Evolutionary conservation across 2,113 vertebrate species (phyloP).

Genomic region (pig (Sus scrofa)): DNA sequence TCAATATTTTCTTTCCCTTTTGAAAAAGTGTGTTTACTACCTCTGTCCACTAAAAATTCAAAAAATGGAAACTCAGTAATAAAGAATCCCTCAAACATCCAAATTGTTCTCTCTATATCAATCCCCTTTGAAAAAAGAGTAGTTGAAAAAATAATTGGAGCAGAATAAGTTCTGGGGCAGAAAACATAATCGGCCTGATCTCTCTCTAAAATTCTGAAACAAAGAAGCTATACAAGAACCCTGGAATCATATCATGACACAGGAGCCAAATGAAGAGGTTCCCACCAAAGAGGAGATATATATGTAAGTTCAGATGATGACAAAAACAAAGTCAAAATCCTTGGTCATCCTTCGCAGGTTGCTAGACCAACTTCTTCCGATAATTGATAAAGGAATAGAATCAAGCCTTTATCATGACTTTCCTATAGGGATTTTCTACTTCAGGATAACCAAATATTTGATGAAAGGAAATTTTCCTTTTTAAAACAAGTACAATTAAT

Average conservation of each 20-base stretch:
- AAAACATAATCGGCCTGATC: neutral
- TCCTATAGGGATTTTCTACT: neutral
- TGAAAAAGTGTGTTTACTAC: neutral
- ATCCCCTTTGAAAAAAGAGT: neutral
- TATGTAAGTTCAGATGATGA: neutral
- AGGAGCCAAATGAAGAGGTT: neutral
- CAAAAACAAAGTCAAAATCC: neutral
- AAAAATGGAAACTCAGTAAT: neutral
- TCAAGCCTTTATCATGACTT: neutral
- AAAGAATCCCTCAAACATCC: neutral
- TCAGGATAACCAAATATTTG: neutral
- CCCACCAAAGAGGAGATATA: neutral
- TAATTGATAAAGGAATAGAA: constrained; percentile 10
- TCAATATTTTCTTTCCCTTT: neutral
- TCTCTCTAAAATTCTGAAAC: neutral
- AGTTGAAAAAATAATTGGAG: neutral
- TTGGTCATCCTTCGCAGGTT: neutral
- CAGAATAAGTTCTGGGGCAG: neutral
- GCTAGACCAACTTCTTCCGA: neutral
- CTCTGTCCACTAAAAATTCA: constrained; percentile 30
- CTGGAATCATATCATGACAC: neutral
- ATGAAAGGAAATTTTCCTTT: neutral
- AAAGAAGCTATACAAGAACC: constrained; percentile 19
- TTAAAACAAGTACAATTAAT: constrained; percentile 3
- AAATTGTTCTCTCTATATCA: constrained; percentile 19